phyloP scores from a whole-genome alignment of 2,113 vertebrate species.

The Emydura subglobosa region DNA sequence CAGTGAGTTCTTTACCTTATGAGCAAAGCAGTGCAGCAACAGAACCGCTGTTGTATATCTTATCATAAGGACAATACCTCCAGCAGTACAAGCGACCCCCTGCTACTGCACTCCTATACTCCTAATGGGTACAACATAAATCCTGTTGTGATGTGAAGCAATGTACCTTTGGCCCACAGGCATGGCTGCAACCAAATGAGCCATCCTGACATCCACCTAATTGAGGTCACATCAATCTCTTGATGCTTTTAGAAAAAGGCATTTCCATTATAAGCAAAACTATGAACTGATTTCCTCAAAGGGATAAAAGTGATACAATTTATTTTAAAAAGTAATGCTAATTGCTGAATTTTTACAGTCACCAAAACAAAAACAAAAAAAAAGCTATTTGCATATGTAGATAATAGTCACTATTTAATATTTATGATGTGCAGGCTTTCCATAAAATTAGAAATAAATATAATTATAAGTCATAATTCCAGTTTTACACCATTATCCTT shows the following conservation, averaged over 20 bases:
- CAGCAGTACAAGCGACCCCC: background rate
- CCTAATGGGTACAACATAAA: background rate
- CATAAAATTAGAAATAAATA: background rate
- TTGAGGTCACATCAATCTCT: background rate
- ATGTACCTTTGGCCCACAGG: background rate
- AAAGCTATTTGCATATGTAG: background rate
- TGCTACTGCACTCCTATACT: background rate
- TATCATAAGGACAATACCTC: background rate
- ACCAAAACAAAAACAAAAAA: background rate
- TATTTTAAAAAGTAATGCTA: background rate
- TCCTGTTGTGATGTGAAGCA: background rate
- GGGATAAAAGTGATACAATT: background rate
- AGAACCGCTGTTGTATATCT: background rate
- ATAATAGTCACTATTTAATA: background rate
- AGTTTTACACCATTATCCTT: background rate
- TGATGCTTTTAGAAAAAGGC: background rate
- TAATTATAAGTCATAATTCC: background rate
- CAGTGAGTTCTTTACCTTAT: background rate
- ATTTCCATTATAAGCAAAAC: background rate
- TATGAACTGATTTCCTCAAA: conserved; percentile 13
- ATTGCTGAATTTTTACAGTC: background rate
- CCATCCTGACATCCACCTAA: background rate
- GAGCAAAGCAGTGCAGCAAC: background rate
- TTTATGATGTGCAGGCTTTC: background rate
- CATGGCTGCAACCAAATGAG: rapidly evolving